Base-by-base conservation (phyloP, 2,113 vertebrate species). In the Promerops cafer region DNA sequence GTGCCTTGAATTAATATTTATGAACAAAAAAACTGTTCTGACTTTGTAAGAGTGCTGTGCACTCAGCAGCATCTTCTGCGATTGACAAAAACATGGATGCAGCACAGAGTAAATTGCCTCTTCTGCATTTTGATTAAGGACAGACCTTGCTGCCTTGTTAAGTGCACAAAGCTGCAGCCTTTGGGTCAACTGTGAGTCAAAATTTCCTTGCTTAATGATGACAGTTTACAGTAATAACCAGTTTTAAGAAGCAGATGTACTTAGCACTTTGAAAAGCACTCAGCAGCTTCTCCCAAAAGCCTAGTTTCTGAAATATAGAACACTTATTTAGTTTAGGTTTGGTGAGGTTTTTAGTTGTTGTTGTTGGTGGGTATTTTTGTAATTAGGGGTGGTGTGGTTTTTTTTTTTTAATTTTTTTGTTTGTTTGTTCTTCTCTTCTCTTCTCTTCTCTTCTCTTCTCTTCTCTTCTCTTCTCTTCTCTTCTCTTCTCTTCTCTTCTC, bases 1-100 rank as follows among this genome's bases (percentile, higher is more conserved):
- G 45, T 87, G 66, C 20, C 53, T 82, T 64, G 24, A 66, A 89
- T 95, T 78, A 95, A 94, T 96, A 96, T 96, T 94, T 79, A 96
- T 91, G 83, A 93, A 45, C 3, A 8, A 64, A 54, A 87, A 82
- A 10, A 24, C 21, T 17, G 18, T 76, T 49, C 74, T 89, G 72
- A 82, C 65, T 93, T 91, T 5, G 1, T 39, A 56, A 64, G 64
- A 65, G n/a, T 50, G 30, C 65, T 79, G 57, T 61, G 56, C 30
- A 24, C 69, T 89, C 81, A 89, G 28, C 57, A 91, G 49, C 56
- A 60, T 82, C 81, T 91, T 94, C 89, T 91, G 45, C 83, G 87
- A 68, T 57, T 39, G 54, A 52, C 57, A 72, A 52, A 76, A 80
- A 7, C 40, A 84, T 71, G 56, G 64, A 57, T 56, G 70, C 16